Conservation (phyloP, 2,113 vertebrate species). For the Prinia subflava region DNA sequence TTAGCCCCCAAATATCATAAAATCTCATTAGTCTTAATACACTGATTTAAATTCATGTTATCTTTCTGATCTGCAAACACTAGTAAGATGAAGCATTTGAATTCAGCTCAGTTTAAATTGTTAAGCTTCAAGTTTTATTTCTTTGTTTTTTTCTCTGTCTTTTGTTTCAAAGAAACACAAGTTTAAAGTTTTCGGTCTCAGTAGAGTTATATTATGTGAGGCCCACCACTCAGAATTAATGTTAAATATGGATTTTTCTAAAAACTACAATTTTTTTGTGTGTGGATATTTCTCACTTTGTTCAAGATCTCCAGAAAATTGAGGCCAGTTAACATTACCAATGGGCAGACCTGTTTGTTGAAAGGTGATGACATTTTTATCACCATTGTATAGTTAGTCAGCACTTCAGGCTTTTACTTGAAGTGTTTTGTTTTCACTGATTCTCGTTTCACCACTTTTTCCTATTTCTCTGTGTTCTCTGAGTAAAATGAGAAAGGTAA, state of each 20-base stretch:
- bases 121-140: background rate
- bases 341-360: background rate
- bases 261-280: no score
- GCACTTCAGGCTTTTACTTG: background rate
- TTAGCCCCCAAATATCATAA: background rate
- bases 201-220: background rate
- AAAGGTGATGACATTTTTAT: background rate
- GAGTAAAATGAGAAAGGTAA: background rate
- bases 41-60: background rate
- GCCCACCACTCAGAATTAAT: background rate
- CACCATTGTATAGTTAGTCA: background rate
- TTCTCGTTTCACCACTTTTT: background rate
- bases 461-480: background rate
- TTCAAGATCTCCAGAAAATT: background rate
- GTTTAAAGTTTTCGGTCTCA: background rate
- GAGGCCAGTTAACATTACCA: background rate
- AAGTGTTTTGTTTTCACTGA: background rate
- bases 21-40: background rate
- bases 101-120: background rate
- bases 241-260: background rate
- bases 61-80: background rate
- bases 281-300: background rate
- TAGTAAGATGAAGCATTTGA: background rate
- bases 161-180: background rate
- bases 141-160: background rate